Base-by-base conservation (phyloP, 1,140 invertebrate genomes). In the Cryptotermes secundus region DNA sequence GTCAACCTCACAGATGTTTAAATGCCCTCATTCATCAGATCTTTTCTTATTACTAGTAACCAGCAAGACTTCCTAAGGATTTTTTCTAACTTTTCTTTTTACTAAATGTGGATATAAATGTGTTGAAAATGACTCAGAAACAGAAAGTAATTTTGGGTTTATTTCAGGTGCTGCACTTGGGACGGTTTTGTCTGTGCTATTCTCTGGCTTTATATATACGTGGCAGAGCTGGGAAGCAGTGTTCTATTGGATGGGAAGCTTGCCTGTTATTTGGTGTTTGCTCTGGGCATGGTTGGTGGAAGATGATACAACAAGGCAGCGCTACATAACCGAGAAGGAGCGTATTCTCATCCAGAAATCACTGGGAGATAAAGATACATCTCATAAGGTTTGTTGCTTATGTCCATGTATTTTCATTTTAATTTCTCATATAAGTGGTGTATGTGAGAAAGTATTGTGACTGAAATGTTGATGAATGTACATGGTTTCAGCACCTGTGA, bases 161-260 rank as follows among this genome's bases (percentile, higher is more conserved):
- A n/a, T 83, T 86, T 83, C 84, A 90, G 90, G 93, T 81, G 95
- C 94, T 9, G 94, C 95, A 10, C 91, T 96, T 0, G 96, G 95
- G 3, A 96, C 95, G 1, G 95, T 96, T 10, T 92, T 95, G 26
- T 94, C 94, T 0, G 93, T 95, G 88, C 89, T 96, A 2, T 87
- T 95, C 85, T 93, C 94, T 34, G 95, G 95, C 14, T 87, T 94
- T 1, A 89, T 96, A 14, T 94, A 95, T 2, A 92, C 91, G 14
- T 89, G 90, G 35, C 86, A 93, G 38, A 93, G 94, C 36, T 97
- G 96, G 96, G 91, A 93, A 83, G 93, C 92, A 80, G 92, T 96
- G 10, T 97, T 96, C 88, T 96, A 97, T 87, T 91, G 96, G 34
- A 95, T 96, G 92, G 95, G 95, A 34, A 90, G 90, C 0, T 88